A percentile compares a stretch with the other conserved stretches of the same genome.
phyloP scores from a whole-genome alignment of 2,888 invertebrate genomes.

The Zygogramma bicolorata region DNA sequence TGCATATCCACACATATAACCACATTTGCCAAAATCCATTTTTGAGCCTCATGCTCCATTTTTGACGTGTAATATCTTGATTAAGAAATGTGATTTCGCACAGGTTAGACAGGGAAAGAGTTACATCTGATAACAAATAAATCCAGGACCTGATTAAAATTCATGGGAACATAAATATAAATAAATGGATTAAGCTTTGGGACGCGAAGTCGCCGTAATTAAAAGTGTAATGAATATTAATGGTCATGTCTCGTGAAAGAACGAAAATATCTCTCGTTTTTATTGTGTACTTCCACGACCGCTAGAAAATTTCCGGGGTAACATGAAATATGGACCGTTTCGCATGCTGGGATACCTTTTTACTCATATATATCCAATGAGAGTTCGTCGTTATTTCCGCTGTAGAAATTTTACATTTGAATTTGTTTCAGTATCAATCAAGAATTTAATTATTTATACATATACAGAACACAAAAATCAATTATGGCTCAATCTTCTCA shows the following conservation, averaged over 20 bases:
- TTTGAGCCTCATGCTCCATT: too few species aligned
- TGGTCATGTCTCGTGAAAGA: conserved; percentile 55
- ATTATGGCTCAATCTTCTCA: too few species aligned
- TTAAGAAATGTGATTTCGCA: conserved; percentile 1
- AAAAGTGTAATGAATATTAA: conserved; percentile 63
- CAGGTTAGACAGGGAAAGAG: background rate
- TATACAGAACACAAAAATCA: too few species aligned
- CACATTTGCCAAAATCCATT: too few species aligned
- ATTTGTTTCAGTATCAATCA: background rate
- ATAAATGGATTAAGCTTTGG: conserved; percentile 61
- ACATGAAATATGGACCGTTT: conserved; percentile 15
- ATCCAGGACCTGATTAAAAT: conserved; percentile 56
- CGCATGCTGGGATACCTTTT: background rate
- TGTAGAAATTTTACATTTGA: background rate
- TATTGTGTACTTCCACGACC: conserved; percentile 41
- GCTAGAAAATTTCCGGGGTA: conserved; percentile 30
- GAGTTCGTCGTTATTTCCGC: background rate
- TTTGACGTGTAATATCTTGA: background rate
- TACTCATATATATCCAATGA: background rate
- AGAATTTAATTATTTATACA: too few species aligned
- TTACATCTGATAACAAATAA: conserved; percentile 34
- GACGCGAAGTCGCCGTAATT: conserved; percentile 61
- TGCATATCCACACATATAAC: too few species aligned
- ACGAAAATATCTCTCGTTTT: conserved; percentile 50
- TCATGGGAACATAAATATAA: conserved; percentile 63